These are phyloP conservation scores for Pipistrellus pygmaeus DNA, from an alignment of 2,797 vertebrate genomes.

Conservation along the genomic window DNA sequence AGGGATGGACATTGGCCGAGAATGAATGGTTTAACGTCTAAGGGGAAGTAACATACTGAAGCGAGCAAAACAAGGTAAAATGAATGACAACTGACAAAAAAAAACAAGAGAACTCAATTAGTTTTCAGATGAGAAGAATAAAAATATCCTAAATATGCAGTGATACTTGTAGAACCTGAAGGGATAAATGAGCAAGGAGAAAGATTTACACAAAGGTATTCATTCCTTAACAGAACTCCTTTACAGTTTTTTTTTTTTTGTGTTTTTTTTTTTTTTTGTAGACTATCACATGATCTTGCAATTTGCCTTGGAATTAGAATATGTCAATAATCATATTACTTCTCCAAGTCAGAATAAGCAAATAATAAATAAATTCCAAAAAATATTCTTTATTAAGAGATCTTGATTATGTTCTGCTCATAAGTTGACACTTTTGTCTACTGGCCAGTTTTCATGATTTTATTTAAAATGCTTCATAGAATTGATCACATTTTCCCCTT, in stretches of 20 bases:
- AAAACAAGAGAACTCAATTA: conserved; percentile 84
- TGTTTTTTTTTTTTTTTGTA: neutral
- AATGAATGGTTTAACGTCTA: conserved; percentile 85
- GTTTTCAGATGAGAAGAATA: conserved; percentile 84
- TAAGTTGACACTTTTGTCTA: conserved; percentile 35
- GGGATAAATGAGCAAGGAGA: conserved; percentile 79
- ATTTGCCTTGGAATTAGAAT: neutral
- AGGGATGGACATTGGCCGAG: conserved; percentile 85
- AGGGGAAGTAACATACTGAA: conserved; percentile 85
- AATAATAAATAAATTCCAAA: conserved; percentile 27
- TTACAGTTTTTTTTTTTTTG: neutral
- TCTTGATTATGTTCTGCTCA: conserved; percentile 49
- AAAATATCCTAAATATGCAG: conserved; percentile 85
- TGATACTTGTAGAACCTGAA: conserved; percentile 81
- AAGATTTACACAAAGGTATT: neutral
- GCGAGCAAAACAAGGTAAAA: conserved; percentile 87
- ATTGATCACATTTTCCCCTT: conserved; percentile 5
- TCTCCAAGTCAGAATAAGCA: conserved; percentile 50
- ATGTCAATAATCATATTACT: neutral
- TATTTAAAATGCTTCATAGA: conserved; percentile 43
- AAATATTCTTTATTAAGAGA: conserved; percentile 39
- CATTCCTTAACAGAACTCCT: neutral
- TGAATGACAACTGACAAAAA: conserved; percentile 87
- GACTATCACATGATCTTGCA: neutral
- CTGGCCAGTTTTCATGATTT: neutral